Evolutionary conservation across 2,113 vertebrate genomes (phyloP), one percentile per base, ranked within the genome.

Genomic region (Haliaeetus leucogaster): DNA sequence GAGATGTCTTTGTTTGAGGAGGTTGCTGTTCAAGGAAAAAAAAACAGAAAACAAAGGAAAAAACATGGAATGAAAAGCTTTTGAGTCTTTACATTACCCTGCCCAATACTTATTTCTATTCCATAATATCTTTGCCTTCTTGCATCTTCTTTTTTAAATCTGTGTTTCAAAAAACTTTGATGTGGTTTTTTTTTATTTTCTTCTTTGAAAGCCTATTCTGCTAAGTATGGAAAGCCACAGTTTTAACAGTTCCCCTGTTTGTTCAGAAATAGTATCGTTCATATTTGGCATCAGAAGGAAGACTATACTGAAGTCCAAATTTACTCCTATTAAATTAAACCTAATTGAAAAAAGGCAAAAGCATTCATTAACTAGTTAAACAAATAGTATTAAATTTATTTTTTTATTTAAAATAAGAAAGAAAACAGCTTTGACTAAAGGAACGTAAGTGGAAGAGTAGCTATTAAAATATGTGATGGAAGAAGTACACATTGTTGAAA

Each of bases 301-400:
- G 83, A 91, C 77, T 95, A 73, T 82, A 82, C 84, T 91, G 85
- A 95, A 85, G 85, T 38, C 89, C 91, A 96, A 88, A 91, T 94
- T 94, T 93, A 91, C 94, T 96, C 76, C 88, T 94, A 85, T 97
- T 97, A 94, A 97, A 93, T 95, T 96, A 97, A 94, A 93, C 80
- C 94, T 95, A 89, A 97, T 96, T 97, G 91, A 94, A 74, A 93
- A 95, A 94, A 97, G 91, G 76, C 89, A 93, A 91, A 93, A 70
- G 47, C 81, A 96, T 77, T 90, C 61, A 93, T 50, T 40, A 72
- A 47, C 81, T 92, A 74, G 93, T 96, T 97, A 96, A 97, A 93
- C 45, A 72, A 97, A 95, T 2, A 2, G 66, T 86, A 96, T 95
- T 96, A 89, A 43, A 95, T 92, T 72, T 62, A 86, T 70, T 74